Conservation (phyloP, 2,888 invertebrate species). For the Pyrgus malvae region DNA sequence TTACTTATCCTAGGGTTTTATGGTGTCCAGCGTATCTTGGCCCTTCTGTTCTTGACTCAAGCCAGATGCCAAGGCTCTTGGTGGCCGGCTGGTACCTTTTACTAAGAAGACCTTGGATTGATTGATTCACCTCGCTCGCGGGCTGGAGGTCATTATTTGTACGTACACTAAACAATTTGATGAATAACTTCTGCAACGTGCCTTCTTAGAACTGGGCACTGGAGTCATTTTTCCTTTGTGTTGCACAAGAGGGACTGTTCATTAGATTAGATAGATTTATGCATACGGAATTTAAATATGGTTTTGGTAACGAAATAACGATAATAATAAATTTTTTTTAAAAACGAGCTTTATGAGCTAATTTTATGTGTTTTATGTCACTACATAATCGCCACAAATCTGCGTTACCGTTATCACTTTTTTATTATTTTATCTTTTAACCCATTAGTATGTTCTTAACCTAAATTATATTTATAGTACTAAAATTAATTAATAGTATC, state of each 20-base stretch:
- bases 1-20: slow-evolving; percentile 28
- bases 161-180: slow-evolving; percentile 43
- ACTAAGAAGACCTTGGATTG: slow-evolving; percentile 62
- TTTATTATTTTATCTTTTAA: too few relatives aligned
- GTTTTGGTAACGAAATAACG: too few relatives aligned
- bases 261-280: too few relatives aligned
- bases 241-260: neutral
- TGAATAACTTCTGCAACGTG: slow-evolving; percentile 36
- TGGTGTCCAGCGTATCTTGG: slow-evolving; percentile 40
- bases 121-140: slow-evolving; percentile 68
- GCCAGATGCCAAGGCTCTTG: slow-evolving; percentile 21
- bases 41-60: slow-evolving; percentile 33
- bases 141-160: slow-evolving; percentile 57
- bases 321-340: too few relatives aligned
- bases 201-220: slow-evolving; percentile 18
- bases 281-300: too few relatives aligned
- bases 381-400: too few relatives aligned
- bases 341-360: too few relatives aligned
- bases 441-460: too few relatives aligned
- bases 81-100: slow-evolving; percentile 53
- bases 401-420: too few relatives aligned
- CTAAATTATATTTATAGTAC: too few relatives aligned
- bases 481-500: too few relatives aligned
- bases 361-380: too few relatives aligned
- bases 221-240: slow-evolving; percentile 10